Conservation (phyloP, 2,888 invertebrate species). For the Agriopis leucophaearia region DNA sequence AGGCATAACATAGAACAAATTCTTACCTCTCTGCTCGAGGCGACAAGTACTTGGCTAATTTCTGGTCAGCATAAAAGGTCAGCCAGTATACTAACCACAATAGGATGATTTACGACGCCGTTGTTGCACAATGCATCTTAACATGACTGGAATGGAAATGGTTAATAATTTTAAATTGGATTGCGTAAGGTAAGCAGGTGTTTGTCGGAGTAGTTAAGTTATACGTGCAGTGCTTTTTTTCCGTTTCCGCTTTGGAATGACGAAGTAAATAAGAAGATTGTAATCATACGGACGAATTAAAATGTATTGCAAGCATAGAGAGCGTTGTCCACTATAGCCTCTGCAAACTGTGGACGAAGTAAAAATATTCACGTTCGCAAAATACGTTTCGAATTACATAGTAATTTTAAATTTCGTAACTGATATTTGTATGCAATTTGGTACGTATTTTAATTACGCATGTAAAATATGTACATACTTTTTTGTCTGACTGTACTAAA, state of each 20-base stretch:
- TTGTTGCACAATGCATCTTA: slow-evolving; percentile 37
- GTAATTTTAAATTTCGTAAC: too few relatives aligned
- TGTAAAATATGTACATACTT: too few relatives aligned
- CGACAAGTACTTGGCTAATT: slow-evolving; percentile 34
- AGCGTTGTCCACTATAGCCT: too few relatives aligned
- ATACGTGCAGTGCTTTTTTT: slow-evolving; percentile 23
- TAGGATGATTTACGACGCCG: slow-evolving; percentile 46
- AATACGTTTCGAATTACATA: too few relatives aligned
- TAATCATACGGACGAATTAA: background rate
- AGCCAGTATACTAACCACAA: slow-evolving; percentile 25
- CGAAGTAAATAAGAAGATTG: background rate
- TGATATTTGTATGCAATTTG: too few relatives aligned
- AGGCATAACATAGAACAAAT: background rate
- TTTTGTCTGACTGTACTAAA: too few relatives aligned
- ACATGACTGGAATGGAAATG: slow-evolving; percentile 33
- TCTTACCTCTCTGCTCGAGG: slow-evolving; percentile 5
- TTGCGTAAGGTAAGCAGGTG: slow-evolving; percentile 35
- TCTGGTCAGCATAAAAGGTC: slow-evolving; percentile 34
- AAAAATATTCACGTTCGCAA: too few relatives aligned
- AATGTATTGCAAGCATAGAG: too few relatives aligned
- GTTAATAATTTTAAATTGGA: slow-evolving; percentile 35
- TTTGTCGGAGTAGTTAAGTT: slow-evolving; percentile 15
- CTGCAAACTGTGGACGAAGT: too few relatives aligned
- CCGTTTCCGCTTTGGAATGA: slow-evolving; percentile 25
- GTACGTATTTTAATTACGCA: too few relatives aligned